Base-by-base conservation (phyloP, 2,888 invertebrate genomes). In the Adela reaumurella region DNA sequence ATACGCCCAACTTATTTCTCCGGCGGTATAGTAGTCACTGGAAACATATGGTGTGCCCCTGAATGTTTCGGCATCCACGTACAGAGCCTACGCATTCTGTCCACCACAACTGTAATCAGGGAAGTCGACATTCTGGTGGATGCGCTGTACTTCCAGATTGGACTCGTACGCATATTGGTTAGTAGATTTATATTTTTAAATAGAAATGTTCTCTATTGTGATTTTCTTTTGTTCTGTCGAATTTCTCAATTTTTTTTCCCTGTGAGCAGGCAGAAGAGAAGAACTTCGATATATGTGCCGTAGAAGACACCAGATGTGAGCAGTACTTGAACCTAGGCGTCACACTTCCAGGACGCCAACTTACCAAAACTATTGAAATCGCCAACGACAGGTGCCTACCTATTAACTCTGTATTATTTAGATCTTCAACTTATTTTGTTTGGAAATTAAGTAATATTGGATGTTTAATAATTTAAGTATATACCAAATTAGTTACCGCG, bases 291-390 rank as follows among this genome's bases (percentile, higher is more conserved):
- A 68, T 74, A 47, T 62, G 65, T 52, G 61, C 62, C 29, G 68
- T 63, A 0, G 67, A 62, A 4, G 74, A 74, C 52, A 60, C 62
- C 0, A 63, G 56, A 5, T 73, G 74, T 57, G 58, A 66, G 49
- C 62, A 67, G 57, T 71, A 64, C 55, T 62, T 72, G 45, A 59
- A 69, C 51, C 63, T 74, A 17, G 74, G 74, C 29, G 61, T 63
- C 1, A 66, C 68, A 5, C 68, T 71, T 53, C 70, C 73, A 2
- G 51, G 52, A 16, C 64, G 65, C 1, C 1, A 63, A n/a, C 62
- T 74, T 3, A 51, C 61, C 4, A 56, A 60, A 29, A 56, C 59
- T 11, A 58, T 72, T 16, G 60, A 59, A 14, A 57, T 74, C 3
- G 19, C 65, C 46, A 76, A 76, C 50, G 60, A 65, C 53, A 72